Percentiles rank a stretch among this genome's conserved stretches.
Evolutionary conservation across 2,113 vertebrate genomes (phyloP).

Genomic region (Monopterus albus): DNA sequence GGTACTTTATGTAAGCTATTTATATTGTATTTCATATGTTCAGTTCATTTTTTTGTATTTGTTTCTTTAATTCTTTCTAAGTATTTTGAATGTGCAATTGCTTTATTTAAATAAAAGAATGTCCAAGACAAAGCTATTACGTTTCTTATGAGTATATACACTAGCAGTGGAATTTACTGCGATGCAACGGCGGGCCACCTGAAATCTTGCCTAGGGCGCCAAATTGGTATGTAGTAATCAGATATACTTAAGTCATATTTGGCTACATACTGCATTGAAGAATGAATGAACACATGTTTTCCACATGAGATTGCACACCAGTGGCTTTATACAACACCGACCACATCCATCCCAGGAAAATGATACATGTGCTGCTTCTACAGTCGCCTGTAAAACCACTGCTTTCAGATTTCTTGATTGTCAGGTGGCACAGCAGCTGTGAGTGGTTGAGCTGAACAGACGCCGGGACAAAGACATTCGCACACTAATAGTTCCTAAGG

Average conservation of each 20-base stretch:
- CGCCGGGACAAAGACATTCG: conserved; percentile 64
- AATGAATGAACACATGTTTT: not conserved
- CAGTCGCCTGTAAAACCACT: conserved; percentile 50
- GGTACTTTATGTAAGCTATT: too few species aligned
- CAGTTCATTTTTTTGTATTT: too few species aligned
- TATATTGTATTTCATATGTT: too few species aligned
- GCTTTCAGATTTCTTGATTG: conserved; percentile 50
- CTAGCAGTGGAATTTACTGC: too few species aligned
- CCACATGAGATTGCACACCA: not conserved
- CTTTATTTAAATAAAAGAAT: too few species aligned
- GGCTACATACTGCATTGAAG: not conserved
- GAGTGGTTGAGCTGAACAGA: conserved; percentile 58
- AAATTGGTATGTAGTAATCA: not conserved
- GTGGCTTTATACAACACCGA: conserved; percentile 3
- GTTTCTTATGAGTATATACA: too few species aligned
- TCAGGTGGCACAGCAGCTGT: conserved; percentile 63
- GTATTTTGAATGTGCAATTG: too few species aligned
- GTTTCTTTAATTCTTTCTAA: too few species aligned
- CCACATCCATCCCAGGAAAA: not conserved
- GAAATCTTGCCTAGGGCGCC: too few species aligned
- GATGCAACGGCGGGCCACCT: too few species aligned
- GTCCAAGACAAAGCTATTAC: too few species aligned
- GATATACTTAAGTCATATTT: not conserved
- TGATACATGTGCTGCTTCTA: conserved; percentile 54
- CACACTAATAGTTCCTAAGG: conserved; percentile 60